Evolutionary conservation across 1,140 invertebrate genomes (phyloP).

Genomic region (Drosophila pachea): DNA sequence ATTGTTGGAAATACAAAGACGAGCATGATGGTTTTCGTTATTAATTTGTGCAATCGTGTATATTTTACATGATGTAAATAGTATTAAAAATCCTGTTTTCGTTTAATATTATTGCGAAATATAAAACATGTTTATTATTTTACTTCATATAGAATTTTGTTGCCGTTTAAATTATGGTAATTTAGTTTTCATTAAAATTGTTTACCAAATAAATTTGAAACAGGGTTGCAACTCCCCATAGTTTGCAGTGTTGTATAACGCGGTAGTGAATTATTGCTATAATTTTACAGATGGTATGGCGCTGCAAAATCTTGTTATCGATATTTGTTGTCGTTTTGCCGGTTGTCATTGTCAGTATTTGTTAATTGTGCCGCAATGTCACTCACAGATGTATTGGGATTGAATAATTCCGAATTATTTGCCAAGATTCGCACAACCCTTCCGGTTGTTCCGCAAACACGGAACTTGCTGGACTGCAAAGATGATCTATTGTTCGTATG

Average conservation of each 20-base stretch:
- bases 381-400: slow-evolving; percentile 58
- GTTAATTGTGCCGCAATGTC: slow-evolving; percentile 46
- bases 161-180: not conserved
- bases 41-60: not conserved
- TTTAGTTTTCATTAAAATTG: not conserved
- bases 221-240: not conserved
- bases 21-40: slow-evolving; percentile 13
- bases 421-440: slow-evolving; percentile 62
- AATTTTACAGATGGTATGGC: not conserved
- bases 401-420: slow-evolving; percentile 64
- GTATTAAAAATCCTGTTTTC: not conserved
- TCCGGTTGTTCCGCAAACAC: slow-evolving; percentile 53
- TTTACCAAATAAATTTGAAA: too few relatives aligned
- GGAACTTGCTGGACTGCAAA: slow-evolving; percentile 73
- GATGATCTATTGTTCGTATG: slow-evolving; percentile 75
- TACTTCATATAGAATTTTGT: not conserved
- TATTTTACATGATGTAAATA: slow-evolving; percentile 2
- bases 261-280: too few relatives aligned
- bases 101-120: not conserved
- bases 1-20: slow-evolving; percentile 40
- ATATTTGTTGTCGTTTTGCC: slow-evolving; percentile 8
- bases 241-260: not conserved
- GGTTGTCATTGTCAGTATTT: slow-evolving; percentile 18
- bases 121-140: not conserved
- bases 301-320: not conserved